A percentile compares a stretch with the other conserved stretches of the same genome.
phyloP scores from a whole-genome alignment of 2,113 vertebrate species.

The Gavia stellata region DNA sequence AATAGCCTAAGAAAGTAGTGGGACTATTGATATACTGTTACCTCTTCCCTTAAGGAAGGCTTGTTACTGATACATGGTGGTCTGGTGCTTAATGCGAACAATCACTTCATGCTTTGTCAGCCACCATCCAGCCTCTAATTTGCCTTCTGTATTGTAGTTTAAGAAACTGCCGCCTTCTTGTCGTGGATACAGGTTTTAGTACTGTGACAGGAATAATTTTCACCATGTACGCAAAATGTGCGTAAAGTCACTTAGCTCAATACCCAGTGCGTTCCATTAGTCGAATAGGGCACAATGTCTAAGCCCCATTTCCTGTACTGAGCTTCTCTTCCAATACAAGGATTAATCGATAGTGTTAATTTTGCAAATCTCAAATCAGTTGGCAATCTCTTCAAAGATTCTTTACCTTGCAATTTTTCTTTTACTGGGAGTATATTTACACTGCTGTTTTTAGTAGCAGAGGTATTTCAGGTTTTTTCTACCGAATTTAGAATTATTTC shows the following conservation, averaged over 20 bases:
- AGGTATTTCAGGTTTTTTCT: neutral
- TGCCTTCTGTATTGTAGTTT: neutral
- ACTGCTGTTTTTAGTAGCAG: neutral
- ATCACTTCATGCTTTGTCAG: neutral
- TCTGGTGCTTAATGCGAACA: neutral
- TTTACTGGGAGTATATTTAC: neutral
- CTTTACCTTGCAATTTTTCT: neutral
- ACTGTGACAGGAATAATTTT: neutral
- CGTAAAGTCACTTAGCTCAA: neutral
- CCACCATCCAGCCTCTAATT: neutral
- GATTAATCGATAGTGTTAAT: neutral
- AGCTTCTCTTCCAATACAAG: neutral
- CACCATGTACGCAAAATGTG: neutral
- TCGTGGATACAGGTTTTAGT: neutral
- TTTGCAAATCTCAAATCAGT: neutral
- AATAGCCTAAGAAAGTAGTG: neutral
- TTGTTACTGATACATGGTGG: neutral
- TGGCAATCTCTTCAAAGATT: neutral
- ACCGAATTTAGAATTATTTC: neutral
- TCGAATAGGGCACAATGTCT: neutral
- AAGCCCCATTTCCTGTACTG: neutral
- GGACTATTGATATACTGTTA: neutral
- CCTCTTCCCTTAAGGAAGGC: neutral
- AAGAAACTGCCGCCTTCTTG: neutral
- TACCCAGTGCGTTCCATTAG: neutral